Conservation (phyloP, 2,888 invertebrate genomes). For the Silvanus unidentatus region DNA sequence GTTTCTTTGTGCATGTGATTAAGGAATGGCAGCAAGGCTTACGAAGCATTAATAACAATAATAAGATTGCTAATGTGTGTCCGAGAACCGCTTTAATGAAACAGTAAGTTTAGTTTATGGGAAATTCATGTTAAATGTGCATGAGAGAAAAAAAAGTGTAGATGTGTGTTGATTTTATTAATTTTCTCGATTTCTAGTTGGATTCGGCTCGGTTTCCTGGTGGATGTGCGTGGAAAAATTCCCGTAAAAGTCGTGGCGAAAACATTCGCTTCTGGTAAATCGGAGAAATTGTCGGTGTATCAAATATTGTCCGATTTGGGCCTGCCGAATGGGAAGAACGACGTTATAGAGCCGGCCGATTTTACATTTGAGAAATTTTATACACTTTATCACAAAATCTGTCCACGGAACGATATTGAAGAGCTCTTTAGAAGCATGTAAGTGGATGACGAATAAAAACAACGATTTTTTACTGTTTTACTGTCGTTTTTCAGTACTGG, state of each 20-base stretch:
- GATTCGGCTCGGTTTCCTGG: constrained; percentile 94
- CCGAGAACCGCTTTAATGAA: constrained; percentile 93
- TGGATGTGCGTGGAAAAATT: constrained; percentile 91
- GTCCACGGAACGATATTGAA: constrained; percentile 97
- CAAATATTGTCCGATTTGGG: constrained; percentile 92
- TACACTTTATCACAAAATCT: constrained; percentile 96
- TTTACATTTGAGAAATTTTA: constrained; percentile 99
- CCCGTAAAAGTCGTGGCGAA: constrained; percentile 94
- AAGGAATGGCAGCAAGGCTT: constrained; percentile 91
- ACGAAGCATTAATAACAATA: constrained; percentile 88
- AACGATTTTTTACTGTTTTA: constrained; percentile 3
- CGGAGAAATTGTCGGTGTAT: constrained; percentile 90
- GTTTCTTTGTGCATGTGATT: constrained; percentile 31
- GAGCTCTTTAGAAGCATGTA: constrained; percentile 94
- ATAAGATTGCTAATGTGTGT: constrained; percentile 94
- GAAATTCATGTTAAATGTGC: neutral
- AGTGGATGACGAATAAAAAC: too few relatives aligned
- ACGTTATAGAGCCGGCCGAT: constrained; percentile 86
- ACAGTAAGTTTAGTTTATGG: constrained; percentile 71
- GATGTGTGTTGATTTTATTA: too few relatives aligned
- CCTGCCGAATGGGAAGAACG: constrained; percentile 92
- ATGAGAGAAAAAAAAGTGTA: too few relatives aligned
- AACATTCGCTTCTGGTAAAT: constrained; percentile 99
- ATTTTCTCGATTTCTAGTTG: constrained; percentile 83
- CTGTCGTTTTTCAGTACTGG: constrained; percentile 62